Evolutionary conservation across 2,797 vertebrate species (phyloP), one percentile per base, ranked within the genome.

Genomic region (Catharus ustulatus): DNA sequence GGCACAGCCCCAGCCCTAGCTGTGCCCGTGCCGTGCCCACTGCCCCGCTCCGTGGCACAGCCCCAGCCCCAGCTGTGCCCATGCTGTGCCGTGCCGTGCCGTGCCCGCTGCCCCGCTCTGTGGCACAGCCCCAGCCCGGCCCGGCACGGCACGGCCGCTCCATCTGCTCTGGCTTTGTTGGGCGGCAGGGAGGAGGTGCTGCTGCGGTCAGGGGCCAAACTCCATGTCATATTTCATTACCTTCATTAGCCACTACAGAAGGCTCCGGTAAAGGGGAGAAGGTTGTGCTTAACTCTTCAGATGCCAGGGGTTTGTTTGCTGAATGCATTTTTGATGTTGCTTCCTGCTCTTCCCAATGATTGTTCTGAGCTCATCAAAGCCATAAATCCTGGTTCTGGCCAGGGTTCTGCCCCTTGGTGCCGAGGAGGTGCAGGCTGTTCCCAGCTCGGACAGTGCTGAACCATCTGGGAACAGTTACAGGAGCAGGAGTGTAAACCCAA

Each of bases 181-280:
- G 20, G 87, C 75, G 95, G 95, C 89, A 97, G 97, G 97, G 97
- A 87, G 97, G 97, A 97, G 95, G 93, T 97, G 97, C 97, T 83
- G 93, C 95, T 72, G 93, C 97, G 98, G 98, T 98, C 98, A 98
- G 93, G 98, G 98, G 98, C 98, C 98, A 98, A 98, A 97, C 97
- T 97, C 93, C 97, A 97, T 97, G 98, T 98, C 98, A 98, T 98
- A 98, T 98, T 98, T 98, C 97, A 98, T 98, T 98, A 98, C 97
- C 97, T 98, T 98, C 98, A 98, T 97, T 97, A 98, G 97, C 98
- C 97, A 95, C 97, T 96, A 97, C 97, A 97, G 95, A 97, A 96
- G 97, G 96, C 97, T 97, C 95, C 87, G 88, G 95, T 97, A 92
- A 94, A 94, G 88, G 88, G 90, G 92, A 95, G 84, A 97, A 93